A percentile compares a stretch with the other conserved stretches of the same genome.
Evolutionary conservation across 2,797 vertebrate genomes (phyloP).

Genomic region (Leptodactylus fallax): DNA sequence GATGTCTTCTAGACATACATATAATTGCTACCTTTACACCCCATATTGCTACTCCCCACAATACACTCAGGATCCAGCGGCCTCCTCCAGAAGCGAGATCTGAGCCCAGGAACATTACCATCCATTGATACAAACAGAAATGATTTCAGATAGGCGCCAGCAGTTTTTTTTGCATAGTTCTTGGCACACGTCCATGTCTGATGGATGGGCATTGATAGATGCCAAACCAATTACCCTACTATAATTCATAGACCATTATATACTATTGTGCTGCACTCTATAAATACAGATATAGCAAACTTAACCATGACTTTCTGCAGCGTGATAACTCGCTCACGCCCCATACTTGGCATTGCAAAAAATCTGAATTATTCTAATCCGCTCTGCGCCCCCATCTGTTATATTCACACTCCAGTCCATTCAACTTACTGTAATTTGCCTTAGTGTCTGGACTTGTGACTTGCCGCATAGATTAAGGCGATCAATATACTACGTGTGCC

Average conservation of each 20-base stretch:
- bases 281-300: too few relatives aligned
- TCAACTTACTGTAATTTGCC: background rate
- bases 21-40: background rate
- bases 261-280: background rate
- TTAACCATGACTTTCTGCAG: too few relatives aligned
- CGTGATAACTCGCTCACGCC: too few relatives aligned
- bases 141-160: constrained; percentile 4
- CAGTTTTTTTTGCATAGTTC: background rate
- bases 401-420: background rate
- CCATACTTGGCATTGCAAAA: background rate
- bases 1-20: background rate
- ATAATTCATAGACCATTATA: constrained; percentile 2
- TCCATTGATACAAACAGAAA: constrained; percentile 13
- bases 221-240: background rate
- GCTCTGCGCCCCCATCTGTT: background rate
- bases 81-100: background rate
- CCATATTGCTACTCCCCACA: background rate
- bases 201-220: background rate
- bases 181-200: constrained; percentile 2
- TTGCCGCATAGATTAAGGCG: background rate
- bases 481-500: background rate
- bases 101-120: background rate
- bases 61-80: background rate
- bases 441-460: background rate
- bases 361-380: background rate